phyloP scores from a whole-genome alignment of 2,888 invertebrate genomes.

The Unio pictorum region DNA sequence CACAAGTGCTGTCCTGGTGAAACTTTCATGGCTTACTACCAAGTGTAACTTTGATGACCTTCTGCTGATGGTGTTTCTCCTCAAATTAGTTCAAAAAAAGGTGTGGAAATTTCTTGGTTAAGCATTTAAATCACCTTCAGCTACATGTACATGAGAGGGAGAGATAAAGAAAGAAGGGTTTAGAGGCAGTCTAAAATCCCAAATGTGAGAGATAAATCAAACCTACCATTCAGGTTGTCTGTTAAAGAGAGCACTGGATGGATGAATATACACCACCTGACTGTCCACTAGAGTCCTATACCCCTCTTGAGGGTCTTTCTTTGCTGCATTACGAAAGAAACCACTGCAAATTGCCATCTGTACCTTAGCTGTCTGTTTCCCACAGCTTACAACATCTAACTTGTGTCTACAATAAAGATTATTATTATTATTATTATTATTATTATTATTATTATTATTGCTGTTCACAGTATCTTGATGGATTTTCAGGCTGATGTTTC shows the following conservation, averaged over 20 bases:
- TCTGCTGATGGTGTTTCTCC: neutral
- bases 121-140: too few relatives aligned
- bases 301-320: constrained; percentile 98
- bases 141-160: neutral
- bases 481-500: too few relatives aligned
- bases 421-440: too few relatives aligned
- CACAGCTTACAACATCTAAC: constrained; percentile 93
- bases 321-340: constrained; percentile 98
- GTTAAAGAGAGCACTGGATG: constrained; percentile 97
- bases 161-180: too few relatives aligned
- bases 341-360: constrained; percentile 98
- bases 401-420: constrained; percentile 64
- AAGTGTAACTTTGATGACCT: too few relatives aligned
- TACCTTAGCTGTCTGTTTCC: constrained; percentile 93
- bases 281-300: constrained; percentile 98
- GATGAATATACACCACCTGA: constrained; percentile 98
- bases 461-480: too few relatives aligned
- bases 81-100: neutral
- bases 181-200: too few relatives aligned
- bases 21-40: too few relatives aligned
- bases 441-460: too few relatives aligned
- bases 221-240: constrained; percentile 96
- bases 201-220: neutral
- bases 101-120: neutral
- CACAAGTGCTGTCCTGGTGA: too few relatives aligned